Evolutionary conservation across 2,888 invertebrate genomes (phyloP).

Genomic region (Luperina nickerlii): DNA sequence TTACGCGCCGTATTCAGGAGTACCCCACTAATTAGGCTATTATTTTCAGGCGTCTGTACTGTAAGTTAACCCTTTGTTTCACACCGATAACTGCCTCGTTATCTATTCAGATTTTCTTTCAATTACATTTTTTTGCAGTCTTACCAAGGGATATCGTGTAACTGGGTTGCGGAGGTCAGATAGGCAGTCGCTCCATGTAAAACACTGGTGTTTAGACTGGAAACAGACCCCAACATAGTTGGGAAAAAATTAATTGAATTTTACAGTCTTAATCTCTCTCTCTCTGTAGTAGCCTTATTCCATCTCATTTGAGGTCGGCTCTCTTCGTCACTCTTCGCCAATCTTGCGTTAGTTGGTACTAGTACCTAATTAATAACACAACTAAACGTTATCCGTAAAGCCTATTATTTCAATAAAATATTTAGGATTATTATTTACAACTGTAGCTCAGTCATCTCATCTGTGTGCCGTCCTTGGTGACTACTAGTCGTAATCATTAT

Average conservation of each 20-base stretch:
- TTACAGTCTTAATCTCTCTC: constrained; percentile 5
- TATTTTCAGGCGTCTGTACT: background rate
- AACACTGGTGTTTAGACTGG: background rate
- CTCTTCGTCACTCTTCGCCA: background rate
- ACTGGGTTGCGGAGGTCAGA: background rate
- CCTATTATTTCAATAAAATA: background rate
- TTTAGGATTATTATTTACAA: background rate
- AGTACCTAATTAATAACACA: background rate
- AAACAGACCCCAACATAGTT: background rate
- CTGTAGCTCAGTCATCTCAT: background rate
- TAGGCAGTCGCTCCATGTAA: background rate
- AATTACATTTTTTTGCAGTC: background rate
- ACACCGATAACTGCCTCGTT: background rate
- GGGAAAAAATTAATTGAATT: background rate
- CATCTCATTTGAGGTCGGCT: background rate
- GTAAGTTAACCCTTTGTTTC: background rate
- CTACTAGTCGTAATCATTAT: background rate
- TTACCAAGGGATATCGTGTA: background rate
- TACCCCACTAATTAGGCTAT: background rate
- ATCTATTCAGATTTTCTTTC: background rate
- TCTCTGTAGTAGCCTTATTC: background rate
- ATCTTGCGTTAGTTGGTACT: background rate
- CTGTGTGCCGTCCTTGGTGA: background rate
- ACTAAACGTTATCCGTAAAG: background rate
- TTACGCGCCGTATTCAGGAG: background rate